Conservation (phyloP, 1,140 invertebrate genomes). For the Drosophila arawakana region DNA sequence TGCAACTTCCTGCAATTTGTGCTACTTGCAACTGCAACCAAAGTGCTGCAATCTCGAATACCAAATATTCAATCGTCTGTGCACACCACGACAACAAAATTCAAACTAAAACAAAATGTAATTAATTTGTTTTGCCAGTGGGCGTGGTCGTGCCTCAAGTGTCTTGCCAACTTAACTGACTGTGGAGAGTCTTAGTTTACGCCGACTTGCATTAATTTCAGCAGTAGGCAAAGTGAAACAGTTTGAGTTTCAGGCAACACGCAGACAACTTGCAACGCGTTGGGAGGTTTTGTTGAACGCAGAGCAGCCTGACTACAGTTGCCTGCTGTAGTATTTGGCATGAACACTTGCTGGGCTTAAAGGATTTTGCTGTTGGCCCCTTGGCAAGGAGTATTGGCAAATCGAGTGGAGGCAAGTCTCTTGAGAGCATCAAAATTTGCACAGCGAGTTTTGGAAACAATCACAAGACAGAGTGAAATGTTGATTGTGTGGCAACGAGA, state of each 20-base stretch:
- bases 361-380: conserved; percentile 40
- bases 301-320: conserved; percentile 3
- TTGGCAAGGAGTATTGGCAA: conserved; percentile 4
- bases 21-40: conserved; percentile 23
- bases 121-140: conserved; percentile 65
- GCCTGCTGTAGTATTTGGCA: conserved; percentile 10
- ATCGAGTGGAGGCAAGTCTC: conserved; percentile 19
- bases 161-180: conserved; percentile 23
- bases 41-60: conserved; percentile 30
- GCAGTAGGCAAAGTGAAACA: conserved; percentile 17
- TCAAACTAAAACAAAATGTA: conserved; percentile 67
- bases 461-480: not conserved
- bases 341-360: conserved; percentile 39
- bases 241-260: not conserved
- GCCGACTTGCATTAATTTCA: conserved; percentile 52
- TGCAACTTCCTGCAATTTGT: conserved; percentile 15
- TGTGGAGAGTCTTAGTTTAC: conserved; percentile 17
- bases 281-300: conserved; percentile 49
- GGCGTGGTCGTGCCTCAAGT: not conserved
- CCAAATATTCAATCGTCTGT: conserved; percentile 63
- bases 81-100: conserved; percentile 12
- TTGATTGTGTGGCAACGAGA: not conserved
- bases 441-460: conserved; percentile 6
- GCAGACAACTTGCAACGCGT: conserved; percentile 17
- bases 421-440: conserved; percentile 11